Evolutionary conservation across 2,888 invertebrate species (phyloP), one percentile per base, ranked within the genome.

Genomic region (Rhagonycha fulva): DNA sequence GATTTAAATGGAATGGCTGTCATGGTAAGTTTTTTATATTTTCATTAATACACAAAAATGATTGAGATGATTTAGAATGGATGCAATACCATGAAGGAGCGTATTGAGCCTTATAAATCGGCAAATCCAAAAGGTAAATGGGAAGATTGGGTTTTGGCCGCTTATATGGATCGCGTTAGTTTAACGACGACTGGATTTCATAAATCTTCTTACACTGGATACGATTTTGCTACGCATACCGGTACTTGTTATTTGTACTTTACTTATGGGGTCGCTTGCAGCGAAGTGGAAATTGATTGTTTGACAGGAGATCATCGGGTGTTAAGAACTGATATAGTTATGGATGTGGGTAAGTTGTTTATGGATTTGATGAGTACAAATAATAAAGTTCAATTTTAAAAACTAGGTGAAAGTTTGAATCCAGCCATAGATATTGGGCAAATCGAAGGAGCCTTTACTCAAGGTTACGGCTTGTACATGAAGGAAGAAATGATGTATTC

Each of bases 381-480:
- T 24, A 24, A 24, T 4, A 1, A 14, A 7, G 14, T 28, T n/a
- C 5, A 12, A n/a, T 26, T 62, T 19, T 70, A 3, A 23, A 47
- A 23, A 62, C 28, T 71, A 86, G 86, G 98, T 0, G 94, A 95
- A 81, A 98, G 98, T 87, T 88, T 98, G 71, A 98, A 98, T 88
- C 98, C 98, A 4, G 98, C 98, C 1, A 96, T 98, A 80, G 98
- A 98, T 84, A 95, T 98, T 82, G 98, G 98, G 0, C 98, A 98
- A 89, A 94, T 98, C n/a, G 98, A 98, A 89, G 98, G 98, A 1
- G 98, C 92, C 0, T 98, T 98, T 84, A 91, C 96, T 85, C 98
- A 98, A 90, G 98, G 98, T 0, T 96, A 97, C 84, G 98, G 98
- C 1, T 87, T 98, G 72, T 97, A 95, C 83, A 95, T 96, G 0